phyloP scores from a whole-genome alignment of 2,888 invertebrate species.

The Mechanitis mazaeus region DNA sequence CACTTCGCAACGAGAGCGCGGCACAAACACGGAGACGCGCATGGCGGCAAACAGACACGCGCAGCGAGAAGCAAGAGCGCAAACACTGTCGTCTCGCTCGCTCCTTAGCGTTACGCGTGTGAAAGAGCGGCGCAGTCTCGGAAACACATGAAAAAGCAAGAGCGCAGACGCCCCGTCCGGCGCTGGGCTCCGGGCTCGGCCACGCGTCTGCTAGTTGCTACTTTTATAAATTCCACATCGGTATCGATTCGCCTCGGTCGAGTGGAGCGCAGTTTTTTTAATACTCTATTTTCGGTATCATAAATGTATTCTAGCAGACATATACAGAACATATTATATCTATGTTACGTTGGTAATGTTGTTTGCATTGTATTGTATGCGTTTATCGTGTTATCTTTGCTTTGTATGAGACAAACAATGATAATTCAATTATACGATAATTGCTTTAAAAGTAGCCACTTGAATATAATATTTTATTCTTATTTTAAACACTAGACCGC shows the following conservation, averaged over 20 bases:
- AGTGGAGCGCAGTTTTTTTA: slow-evolving; percentile 23
- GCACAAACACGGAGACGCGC: slow-evolving; percentile 57
- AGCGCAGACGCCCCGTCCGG: slow-evolving; percentile 57
- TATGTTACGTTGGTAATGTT: too few species aligned
- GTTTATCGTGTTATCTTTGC: too few species aligned
- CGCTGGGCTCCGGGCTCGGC: slow-evolving; percentile 26
- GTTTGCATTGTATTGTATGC: too few species aligned
- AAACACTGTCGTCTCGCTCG: slow-evolving; percentile 45
- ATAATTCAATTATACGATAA: too few species aligned
- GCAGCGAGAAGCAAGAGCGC: slow-evolving; percentile 58
- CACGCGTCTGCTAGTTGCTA: slow-evolving; percentile 19
- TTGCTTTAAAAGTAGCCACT: too few species aligned
- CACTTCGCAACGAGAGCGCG: slow-evolving; percentile 41
- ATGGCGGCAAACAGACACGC: slow-evolving; percentile 65
- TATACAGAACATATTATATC: too few species aligned
- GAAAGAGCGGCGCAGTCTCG: slow-evolving; percentile 36
- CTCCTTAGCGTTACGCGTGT: slow-evolving; percentile 29
- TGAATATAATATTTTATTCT: too few species aligned
- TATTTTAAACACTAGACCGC: too few species aligned
- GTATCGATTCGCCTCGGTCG: slow-evolving; percentile 47
- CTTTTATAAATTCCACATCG: slow-evolving; percentile 49
- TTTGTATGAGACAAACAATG: too few species aligned
- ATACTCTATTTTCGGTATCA: slow-evolving; percentile 18
- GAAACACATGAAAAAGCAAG: slow-evolving; percentile 62
- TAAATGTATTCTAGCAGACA: slow-evolving; percentile 4